Percentiles rank a stretch among this genome's conserved stretches.
Evolutionary conservation across 1,140 invertebrate species (phyloP).

Genomic region (Teleogryllus occipitalis): DNA sequence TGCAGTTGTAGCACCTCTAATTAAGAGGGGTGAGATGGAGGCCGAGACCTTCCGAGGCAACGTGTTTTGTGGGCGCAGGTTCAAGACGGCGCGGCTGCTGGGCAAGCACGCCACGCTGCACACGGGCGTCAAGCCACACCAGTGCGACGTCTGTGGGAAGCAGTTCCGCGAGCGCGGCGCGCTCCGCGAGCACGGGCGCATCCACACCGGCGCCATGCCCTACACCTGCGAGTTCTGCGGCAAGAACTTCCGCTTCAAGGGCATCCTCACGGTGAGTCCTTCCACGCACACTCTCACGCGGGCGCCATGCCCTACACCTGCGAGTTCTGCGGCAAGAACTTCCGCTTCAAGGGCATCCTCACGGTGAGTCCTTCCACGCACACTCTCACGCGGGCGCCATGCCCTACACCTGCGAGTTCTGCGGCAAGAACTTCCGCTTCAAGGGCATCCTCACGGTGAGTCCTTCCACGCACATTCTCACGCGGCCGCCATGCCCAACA

Average conservation of each 20-base stretch:
- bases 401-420: slow-evolving; percentile 22
- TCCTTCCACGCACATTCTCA: not conserved
- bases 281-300: not conserved
- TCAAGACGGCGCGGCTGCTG: slow-evolving; percentile 23
- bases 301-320: slow-evolving; percentile 20
- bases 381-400: not conserved
- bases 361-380: slow-evolving; percentile 12
- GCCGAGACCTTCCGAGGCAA: too few relatives aligned
- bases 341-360: slow-evolving; percentile 23
- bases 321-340: slow-evolving; percentile 23
- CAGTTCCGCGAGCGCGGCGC: slow-evolving; percentile 29
- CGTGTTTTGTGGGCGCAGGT: slow-evolving; percentile 1
- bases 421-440: slow-evolving; percentile 25
- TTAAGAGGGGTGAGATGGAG: too few relatives aligned
- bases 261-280: slow-evolving; percentile 22
- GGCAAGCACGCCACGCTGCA: slow-evolving; percentile 22
- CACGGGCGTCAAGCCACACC: slow-evolving; percentile 35
- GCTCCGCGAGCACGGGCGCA: slow-evolving; percentile 21
- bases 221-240: slow-evolving; percentile 22
- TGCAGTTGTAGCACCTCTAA: too few relatives aligned
- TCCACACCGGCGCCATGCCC: slow-evolving; percentile 46
- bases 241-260: slow-evolving; percentile 26
- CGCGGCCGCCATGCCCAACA: too few relatives aligned
- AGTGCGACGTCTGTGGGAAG: slow-evolving; percentile 37
- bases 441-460: slow-evolving; percentile 23